Evolutionary conservation across 2,797 vertebrate genomes (phyloP), one percentile per base, ranked within the genome.

Genomic region (Hozukius guyotensis): DNA sequence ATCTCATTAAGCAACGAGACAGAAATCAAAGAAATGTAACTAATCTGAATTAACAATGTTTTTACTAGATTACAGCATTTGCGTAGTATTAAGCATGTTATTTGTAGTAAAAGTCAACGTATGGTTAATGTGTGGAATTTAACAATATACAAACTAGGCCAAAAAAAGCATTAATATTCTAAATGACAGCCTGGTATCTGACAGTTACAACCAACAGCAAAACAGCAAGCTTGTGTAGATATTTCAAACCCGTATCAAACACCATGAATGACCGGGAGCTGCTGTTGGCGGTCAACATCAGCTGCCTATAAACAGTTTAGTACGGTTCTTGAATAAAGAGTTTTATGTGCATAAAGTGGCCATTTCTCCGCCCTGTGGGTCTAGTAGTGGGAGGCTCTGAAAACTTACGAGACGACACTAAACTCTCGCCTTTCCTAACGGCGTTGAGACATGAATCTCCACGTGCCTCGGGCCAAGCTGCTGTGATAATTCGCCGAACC

Each of bases 401-500:
- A 83, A 80, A 79, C 66, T 83, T 72, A 75, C 27, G 14, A 38
- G 70, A 80, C 56, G 11, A 67, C 53, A 64, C 60, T 75, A 49
- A 88, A 87, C 69, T 75, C 60, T 57, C 38, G 27, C 64, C 64
- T 83, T 42, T 46, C 64, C 77, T 13, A 27, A 59, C 31, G 36
- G 59, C 3, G 61, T 75, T 74, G 60, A 49, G 67, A 61, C 78
- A 36, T 62, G 73, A 81, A 89, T 77, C 77, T 80, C 59, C 18
- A 59, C 66, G 10, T 27, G 82, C 75, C 81, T 83, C 14, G 0
- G 77, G 87, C 83, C 71, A 46, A 77, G 73, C 72, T 63, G 73
- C 74, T 73, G 75, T 71, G 82, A 89, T 82, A 80, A 91, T 82
- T 80, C 66, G 70, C 67, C 25, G 7, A 82, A 81, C 76, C 63